Evolutionary conservation across 2,888 invertebrate genomes (phyloP), one percentile per base, ranked within the genome.

Genomic region (Villa cingulata): DNA sequence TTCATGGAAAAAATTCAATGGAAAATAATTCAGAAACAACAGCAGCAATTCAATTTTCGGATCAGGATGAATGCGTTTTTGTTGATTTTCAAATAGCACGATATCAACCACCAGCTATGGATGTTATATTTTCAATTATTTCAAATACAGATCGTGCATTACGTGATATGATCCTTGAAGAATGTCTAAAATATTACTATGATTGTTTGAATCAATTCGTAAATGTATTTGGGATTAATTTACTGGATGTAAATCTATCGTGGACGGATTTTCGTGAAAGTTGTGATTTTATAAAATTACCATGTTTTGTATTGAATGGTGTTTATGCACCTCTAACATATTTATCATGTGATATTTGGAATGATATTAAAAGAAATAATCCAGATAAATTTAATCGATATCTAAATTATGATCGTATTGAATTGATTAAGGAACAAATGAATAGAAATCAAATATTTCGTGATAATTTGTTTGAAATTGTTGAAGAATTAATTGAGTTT

Each of bases 301-400:
- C 67, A 39, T 64, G 67, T 1, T 59, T 63, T 29, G 62, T 64
- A 41, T 68, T 64, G 43, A 70, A 68, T 23, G 66, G 66, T 44
- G 59, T 66, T 29, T 55, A 56, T 2, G 60, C 61, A 1, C 63
- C 64, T 0, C 49, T 63, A 2, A 37, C 62, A 2, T 61, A 61
- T 40, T 53, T 71, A 7, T 65, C 70, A 0, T 57, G 60, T 1
- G 65, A 68, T 47, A 61, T 67, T 50, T 54, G 66, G 0, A 59
- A 62, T 19, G 53, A 56, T 39, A 54, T 72, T 7, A 60, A 68
- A 43, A 54, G 60, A 3, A 54, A 55, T n/a, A 57, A 64, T 46
- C 59, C 63, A 1, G 57, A 57, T 3, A 59, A 61, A 3, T 72
- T 67, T 53, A 58, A 67, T 51, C 62, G 63, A 14, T 70, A 68